Percentiles rank a stretch among this genome's conserved stretches.
phyloP scores from a whole-genome alignment of 2,113 vertebrate genomes.

The Passer montanus region DNA sequence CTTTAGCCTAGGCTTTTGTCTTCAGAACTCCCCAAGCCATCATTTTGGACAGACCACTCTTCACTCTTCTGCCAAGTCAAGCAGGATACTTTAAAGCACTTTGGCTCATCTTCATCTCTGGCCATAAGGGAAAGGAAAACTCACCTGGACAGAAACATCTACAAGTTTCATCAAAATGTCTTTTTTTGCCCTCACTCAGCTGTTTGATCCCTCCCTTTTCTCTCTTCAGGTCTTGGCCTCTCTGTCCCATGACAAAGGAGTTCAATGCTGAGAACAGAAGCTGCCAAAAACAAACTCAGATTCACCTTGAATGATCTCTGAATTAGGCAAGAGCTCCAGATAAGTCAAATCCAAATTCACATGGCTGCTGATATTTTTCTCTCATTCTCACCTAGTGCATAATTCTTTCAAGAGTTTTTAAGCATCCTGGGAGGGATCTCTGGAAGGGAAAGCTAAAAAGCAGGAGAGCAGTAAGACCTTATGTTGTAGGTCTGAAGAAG shows the following conservation, averaged over 20 bases:
- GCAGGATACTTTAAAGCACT: background rate
- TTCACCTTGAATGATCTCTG: background rate
- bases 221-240: background rate
- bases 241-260: background rate
- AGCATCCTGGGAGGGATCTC: background rate
- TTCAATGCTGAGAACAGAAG: background rate
- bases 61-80: background rate
- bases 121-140: background rate
- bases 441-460: background rate
- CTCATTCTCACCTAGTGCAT: background rate
- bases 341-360: background rate
- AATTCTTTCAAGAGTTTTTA: background rate
- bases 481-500: background rate
- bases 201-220: fast-evolving
- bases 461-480: background rate
- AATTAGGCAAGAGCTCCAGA: background rate
- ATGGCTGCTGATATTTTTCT: background rate
- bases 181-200: background rate
- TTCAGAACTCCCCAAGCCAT: background rate
- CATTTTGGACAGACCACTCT: background rate
- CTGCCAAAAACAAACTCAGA: background rate
- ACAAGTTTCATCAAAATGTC: background rate
- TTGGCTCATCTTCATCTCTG: background rate
- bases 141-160: background rate
- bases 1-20: background rate